phyloP scores from a whole-genome alignment of 2,797 vertebrate species.

The Alcedo atthis region DNA sequence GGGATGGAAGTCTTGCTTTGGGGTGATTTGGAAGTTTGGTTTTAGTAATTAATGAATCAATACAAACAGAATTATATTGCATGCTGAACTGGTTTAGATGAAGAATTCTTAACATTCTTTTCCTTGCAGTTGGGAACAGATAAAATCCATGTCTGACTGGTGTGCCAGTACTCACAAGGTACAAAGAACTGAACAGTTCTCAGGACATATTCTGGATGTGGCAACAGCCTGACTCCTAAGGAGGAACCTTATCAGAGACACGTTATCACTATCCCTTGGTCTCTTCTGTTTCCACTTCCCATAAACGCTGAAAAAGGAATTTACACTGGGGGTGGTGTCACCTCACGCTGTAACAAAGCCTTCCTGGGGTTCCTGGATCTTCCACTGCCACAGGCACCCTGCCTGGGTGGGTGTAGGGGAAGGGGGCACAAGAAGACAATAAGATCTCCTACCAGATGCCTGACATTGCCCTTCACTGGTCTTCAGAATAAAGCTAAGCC shows the following conservation, averaged over 20 bases:
- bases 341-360: not conserved
- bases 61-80: not conserved
- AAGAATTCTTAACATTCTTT: not conserved
- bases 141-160: not conserved
- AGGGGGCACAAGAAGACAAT: not conserved
- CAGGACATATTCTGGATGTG: not conserved
- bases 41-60: not conserved
- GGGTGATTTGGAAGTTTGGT: not conserved
- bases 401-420: not conserved
- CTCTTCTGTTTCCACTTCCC: conserved; percentile 31
- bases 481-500: not conserved
- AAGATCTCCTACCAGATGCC: not conserved
- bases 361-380: not conserved
- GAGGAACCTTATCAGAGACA: not conserved
- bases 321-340: not conserved
- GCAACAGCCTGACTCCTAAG: not conserved
- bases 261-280: not conserved
- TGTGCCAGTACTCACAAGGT: not conserved
- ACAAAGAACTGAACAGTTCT: not conserved
- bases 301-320: not conserved
- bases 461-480: not conserved
- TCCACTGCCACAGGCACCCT: not conserved
- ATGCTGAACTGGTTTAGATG: not conserved
- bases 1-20: not conserved
- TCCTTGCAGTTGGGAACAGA: not conserved